Evolutionary conservation across 2,888 invertebrate genomes (phyloP), one percentile per base, ranked within the genome.

Genomic region (Geotrupes spiniger): DNA sequence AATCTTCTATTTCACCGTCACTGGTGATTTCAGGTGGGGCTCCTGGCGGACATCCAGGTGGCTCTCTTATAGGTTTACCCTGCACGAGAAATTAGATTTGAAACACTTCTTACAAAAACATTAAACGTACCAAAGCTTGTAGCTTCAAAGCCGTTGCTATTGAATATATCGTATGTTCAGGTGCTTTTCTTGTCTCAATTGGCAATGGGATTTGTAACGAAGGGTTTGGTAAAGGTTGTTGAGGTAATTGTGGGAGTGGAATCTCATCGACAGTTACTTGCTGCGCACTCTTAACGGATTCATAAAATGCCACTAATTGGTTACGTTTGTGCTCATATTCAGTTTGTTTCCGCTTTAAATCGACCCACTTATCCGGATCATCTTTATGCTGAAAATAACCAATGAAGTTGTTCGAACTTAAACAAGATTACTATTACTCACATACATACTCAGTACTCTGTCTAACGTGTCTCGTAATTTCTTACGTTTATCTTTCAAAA

Each of bases 191-290:
- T 10, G 60, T 54, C 58, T 72, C 72, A 4, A 64, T 58, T 2
- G 73, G 72, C 37, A 72, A 54, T 1, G 72, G 72, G 43, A 72
- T 72, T 57, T 70, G 69, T 21, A 63, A 56, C 2, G 66, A 57
- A 12, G 56, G 51, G 31, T 58, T 61, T 31, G 62, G 54, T 3
- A 57, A 56, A 45, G 69, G 63, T 48, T 77, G 77, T 31, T 79
- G 72, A 1, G 80, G 81, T 49, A 81, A 75, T 60, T 80, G 80
- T n/a, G 96, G 96, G 48, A 97, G 72, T 2, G 96, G 96, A 71
- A 97, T 97, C 73, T 96, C 95, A 72, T 96, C 95, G 2, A 97
- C 83, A 75, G 92, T 87, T 0, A 97, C 96, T 63, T 92, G 89
- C 69, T 97, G 95, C 0, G 97, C 96, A 72, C 91, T 91, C 67